These are phyloP conservation scores for Bellardia pandia DNA, from an alignment of 2,888 invertebrate species.

Conservation along the genomic window DNA sequence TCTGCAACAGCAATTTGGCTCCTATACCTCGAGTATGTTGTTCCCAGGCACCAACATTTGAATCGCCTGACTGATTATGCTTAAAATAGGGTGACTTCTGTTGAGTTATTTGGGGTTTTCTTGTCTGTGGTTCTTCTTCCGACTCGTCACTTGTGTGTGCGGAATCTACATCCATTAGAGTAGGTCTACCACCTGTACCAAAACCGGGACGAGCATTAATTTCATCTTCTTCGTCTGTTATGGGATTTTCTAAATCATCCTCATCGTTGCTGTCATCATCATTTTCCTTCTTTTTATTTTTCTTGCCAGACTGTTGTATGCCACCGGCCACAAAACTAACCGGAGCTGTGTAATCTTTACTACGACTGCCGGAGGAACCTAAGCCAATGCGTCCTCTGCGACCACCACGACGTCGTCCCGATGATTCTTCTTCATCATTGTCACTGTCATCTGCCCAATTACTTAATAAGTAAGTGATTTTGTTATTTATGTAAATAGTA, in stretches of 20 bases:
- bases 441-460: conserved; percentile 96
- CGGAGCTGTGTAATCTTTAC: conserved; percentile 92
- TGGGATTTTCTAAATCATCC: conserved; percentile 72
- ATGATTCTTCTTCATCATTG: conserved; percentile 86
- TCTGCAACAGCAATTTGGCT: conserved; percentile 95
- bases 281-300: conserved; percentile 86
- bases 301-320: conserved; percentile 92
- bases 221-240: conserved; percentile 79
- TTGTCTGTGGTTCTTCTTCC: conserved; percentile 52
- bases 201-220: conserved; percentile 79
- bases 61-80: conserved; percentile 74
- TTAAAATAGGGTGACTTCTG: conserved; percentile 68
- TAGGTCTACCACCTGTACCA: conserved; percentile 74
- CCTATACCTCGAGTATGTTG: conserved; percentile 98
- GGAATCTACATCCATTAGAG: conserved; percentile 71
- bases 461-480: conserved; percentile 86
- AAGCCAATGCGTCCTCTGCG: conserved; percentile 74
- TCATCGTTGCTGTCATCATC: conserved; percentile 77
- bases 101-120: conserved; percentile 30
- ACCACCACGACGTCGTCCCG: conserved; percentile 80
- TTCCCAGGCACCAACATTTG: conserved; percentile 92
- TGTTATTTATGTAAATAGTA: not conserved
- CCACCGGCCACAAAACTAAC: conserved; percentile 97
- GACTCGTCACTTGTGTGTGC: conserved; percentile 69
- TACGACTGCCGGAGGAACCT: conserved; percentile 84